Evolutionary conservation across 2,888 invertebrate species (phyloP).

Genomic region (Teleiodes luculella): DNA sequence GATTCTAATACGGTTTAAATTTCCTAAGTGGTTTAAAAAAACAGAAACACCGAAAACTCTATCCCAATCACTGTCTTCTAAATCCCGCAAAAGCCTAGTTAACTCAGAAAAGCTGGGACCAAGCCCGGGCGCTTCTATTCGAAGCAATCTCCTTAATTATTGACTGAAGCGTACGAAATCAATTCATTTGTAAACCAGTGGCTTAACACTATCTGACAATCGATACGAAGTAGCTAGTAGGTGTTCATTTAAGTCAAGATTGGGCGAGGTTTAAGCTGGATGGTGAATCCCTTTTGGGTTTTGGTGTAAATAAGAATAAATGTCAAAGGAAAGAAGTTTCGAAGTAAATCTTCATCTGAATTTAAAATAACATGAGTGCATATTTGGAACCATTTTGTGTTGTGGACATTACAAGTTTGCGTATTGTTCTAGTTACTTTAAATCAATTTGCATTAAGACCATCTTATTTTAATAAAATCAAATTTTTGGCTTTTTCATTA

Average conservation of each 20-base stretch:
- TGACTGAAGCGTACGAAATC: conserved; percentile 55
- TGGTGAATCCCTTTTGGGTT: conserved; percentile 42
- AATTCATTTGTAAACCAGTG: conserved; percentile 69
- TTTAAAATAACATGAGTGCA: too few relatives aligned
- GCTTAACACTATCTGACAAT: conserved; percentile 62
- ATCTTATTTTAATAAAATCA: too few relatives aligned
- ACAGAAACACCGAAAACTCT: not conserved
- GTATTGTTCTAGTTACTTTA: too few relatives aligned
- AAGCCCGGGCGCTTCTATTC: conserved; percentile 5
- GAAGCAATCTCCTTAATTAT: conserved; percentile 43
- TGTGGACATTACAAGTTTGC: too few relatives aligned
- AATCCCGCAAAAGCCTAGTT: conserved; percentile 7
- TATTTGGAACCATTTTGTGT: too few relatives aligned
- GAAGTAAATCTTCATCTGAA: not conserved
- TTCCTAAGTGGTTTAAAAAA: too few relatives aligned
- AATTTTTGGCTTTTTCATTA: too few relatives aligned
- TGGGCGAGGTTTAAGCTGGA: conserved; percentile 67
- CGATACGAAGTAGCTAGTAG: conserved; percentile 63
- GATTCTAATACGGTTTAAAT: too few relatives aligned
- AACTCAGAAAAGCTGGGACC: not conserved
- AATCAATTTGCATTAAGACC: not conserved
- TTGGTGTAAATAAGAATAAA: conserved; percentile 27
- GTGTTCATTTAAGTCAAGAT: conserved; percentile 75
- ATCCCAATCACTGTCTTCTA: not conserved
- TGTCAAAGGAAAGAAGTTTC: not conserved